phyloP scores from a whole-genome alignment of 2,797 vertebrate species.

The Cygnus olor region DNA sequence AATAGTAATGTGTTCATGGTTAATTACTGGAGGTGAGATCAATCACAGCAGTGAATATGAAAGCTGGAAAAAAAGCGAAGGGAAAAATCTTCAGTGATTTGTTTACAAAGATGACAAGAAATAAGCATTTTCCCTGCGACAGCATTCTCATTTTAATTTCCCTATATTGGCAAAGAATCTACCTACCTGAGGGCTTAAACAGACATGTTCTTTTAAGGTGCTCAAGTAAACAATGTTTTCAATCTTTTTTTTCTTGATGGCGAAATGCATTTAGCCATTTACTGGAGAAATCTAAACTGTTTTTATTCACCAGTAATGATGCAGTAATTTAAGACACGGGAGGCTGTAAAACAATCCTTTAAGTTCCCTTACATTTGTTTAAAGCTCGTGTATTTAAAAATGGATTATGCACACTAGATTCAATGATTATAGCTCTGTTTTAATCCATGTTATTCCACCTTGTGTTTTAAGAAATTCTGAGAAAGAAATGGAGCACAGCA shows the following conservation, averaged over 20 bases:
- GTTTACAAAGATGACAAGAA: background rate
- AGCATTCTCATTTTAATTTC: background rate
- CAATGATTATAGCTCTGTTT: background rate
- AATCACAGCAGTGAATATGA: background rate
- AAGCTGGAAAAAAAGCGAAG: background rate
- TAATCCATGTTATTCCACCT: background rate
- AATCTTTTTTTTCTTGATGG: background rate
- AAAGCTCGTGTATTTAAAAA: background rate
- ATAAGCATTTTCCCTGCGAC: background rate
- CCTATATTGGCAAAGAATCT: background rate
- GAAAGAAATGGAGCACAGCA: background rate
- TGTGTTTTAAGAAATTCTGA: background rate
- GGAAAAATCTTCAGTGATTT: background rate
- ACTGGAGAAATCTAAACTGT: background rate
- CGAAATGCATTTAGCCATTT: background rate
- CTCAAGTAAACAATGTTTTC: background rate
- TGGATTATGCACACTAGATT: background rate
- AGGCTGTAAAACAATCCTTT: background rate
- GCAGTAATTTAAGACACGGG: background rate
- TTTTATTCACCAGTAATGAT: background rate
- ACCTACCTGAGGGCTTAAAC: background rate
- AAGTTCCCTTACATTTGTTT: background rate
- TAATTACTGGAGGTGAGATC: slow-evolving; percentile 29
- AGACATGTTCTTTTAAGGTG: background rate
- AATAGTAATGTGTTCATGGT: slow-evolving; percentile 19